phyloP scores from a whole-genome alignment of 2,113 vertebrate species.

The Polyodon spathula region DNA sequence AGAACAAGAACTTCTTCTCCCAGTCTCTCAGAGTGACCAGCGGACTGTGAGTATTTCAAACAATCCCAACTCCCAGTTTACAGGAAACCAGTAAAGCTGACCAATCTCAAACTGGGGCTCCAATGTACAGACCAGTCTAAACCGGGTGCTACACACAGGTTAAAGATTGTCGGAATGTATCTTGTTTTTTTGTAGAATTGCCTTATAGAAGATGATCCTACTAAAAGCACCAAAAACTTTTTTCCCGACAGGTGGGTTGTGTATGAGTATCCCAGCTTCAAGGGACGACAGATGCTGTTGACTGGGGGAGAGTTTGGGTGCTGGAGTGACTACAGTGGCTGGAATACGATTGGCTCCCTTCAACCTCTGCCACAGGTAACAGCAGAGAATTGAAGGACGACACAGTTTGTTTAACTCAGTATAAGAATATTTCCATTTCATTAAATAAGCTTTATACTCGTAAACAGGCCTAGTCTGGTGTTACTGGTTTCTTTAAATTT shows the following conservation, averaged over 20 bases:
- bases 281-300: constrained; percentile 68
- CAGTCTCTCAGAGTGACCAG: constrained; percentile 68
- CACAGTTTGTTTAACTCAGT: neutral
- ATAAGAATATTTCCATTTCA: neutral
- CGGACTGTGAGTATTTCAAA: constrained; percentile 60
- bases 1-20: constrained; percentile 60
- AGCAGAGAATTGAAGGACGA: neutral
- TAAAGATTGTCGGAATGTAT: too few species aligned
- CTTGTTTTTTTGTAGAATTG: too few species aligned
- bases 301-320: constrained; percentile 48
- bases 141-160: too few species aligned
- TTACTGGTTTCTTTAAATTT: too few species aligned
- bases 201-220: too few species aligned
- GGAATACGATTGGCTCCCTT: constrained; percentile 70
- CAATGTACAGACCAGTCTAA: too few species aligned
- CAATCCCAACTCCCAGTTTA: too few species aligned
- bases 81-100: too few species aligned
- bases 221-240: too few species aligned
- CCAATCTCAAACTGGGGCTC: too few species aligned
- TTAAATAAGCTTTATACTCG: neutral
- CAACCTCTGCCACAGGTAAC: constrained; percentile 67
- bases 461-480: too few species aligned
- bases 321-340: constrained; percentile 65
- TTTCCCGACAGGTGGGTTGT: constrained; percentile 61
- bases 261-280: constrained; percentile 68